These are phyloP conservation scores for Colletes gigas DNA, from an alignment of 1,140 invertebrate genomes.

Conservation along the genomic window DNA sequence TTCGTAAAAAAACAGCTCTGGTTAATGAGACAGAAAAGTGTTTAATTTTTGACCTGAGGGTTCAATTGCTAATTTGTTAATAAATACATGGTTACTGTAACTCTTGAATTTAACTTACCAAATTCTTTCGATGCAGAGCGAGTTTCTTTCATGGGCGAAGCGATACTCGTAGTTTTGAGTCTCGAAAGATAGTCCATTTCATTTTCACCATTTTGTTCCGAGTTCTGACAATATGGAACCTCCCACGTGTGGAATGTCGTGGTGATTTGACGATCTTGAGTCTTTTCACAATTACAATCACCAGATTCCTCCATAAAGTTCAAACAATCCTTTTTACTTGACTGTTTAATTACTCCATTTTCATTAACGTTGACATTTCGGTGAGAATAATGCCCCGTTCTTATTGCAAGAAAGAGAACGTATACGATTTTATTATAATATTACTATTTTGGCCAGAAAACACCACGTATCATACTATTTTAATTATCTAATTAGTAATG, in stretches of 20 bases:
- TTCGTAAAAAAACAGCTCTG: too few relatives aligned
- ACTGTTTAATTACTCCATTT: slow-evolving; percentile 8
- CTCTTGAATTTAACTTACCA: slow-evolving; percentile 47
- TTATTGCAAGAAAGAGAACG: not conserved
- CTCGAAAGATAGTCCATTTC: slow-evolving; percentile 48
- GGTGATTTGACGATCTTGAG: slow-evolving; percentile 34
- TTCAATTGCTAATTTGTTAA: not conserved
- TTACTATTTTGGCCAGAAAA: slow-evolving; percentile 1
- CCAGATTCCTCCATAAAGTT: slow-evolving; percentile 6
- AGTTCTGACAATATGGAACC: slow-evolving; percentile 45
- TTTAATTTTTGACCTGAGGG: too few relatives aligned
- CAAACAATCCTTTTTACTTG: not conserved
- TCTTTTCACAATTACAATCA: slow-evolving; percentile 31
- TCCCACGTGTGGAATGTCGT: slow-evolving; percentile 62
- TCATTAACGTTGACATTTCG: slow-evolving; percentile 19
- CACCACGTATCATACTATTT: not conserved
- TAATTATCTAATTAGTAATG: not conserved
- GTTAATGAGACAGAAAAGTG: too few relatives aligned
- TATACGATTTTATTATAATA: not conserved
- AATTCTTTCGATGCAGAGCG: slow-evolving; percentile 23
- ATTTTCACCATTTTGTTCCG: not conserved
- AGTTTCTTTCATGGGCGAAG: slow-evolving; percentile 21
- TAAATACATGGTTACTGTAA: not conserved
- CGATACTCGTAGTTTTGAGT: slow-evolving; percentile 36
- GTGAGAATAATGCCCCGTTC: slow-evolving; percentile 56